Conservation (phyloP, 1,140 invertebrate genomes). For the Diachasmimorpha longicaudata region DNA sequence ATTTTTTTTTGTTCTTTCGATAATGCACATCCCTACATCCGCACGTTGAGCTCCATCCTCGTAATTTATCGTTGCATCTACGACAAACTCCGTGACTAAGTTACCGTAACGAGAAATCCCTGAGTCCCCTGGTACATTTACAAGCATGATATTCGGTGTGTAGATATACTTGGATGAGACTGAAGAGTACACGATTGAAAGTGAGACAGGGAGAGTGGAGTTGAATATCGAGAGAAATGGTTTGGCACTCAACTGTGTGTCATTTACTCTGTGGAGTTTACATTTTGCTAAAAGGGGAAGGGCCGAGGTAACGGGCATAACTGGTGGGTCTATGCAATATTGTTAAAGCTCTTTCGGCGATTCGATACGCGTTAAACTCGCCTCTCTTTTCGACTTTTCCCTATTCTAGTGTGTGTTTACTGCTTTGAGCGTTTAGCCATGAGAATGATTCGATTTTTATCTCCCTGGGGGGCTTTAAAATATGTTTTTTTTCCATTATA, state of each 20-base stretch:
- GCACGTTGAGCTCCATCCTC: not conserved
- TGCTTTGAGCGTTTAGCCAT: conserved; percentile 1
- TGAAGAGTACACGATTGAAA: not conserved
- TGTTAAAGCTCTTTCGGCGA: conserved; percentile 43
- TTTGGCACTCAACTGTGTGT: conserved; percentile 30
- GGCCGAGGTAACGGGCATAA: conserved; percentile 20
- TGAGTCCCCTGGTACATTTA: conserved; percentile 8
- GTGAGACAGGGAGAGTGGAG: not conserved
- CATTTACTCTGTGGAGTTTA: conserved; percentile 48
- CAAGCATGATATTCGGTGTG: not conserved
- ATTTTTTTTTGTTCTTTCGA: not conserved
- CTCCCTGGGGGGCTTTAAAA: not conserved
- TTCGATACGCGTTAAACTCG: conserved; percentile 47
- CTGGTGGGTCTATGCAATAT: conserved; percentile 30
- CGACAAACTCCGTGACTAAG: conserved; percentile 31
- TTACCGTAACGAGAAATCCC: conserved; percentile 26
- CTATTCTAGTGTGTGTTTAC: not conserved
- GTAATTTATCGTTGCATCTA: conserved; percentile 9
- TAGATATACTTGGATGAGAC: not conserved
- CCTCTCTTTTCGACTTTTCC: not conserved
- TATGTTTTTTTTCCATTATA: not conserved
- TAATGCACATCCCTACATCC: conserved; percentile 1
- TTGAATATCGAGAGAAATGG: conserved; percentile 7
- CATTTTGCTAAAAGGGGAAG: conserved; percentile 33
- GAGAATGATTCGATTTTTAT: conserved; percentile 10